Evolutionary conservation across 2,113 vertebrate species (phyloP), one percentile per base, ranked within the genome.

Genomic region (Pteronura brasiliensis): DNA sequence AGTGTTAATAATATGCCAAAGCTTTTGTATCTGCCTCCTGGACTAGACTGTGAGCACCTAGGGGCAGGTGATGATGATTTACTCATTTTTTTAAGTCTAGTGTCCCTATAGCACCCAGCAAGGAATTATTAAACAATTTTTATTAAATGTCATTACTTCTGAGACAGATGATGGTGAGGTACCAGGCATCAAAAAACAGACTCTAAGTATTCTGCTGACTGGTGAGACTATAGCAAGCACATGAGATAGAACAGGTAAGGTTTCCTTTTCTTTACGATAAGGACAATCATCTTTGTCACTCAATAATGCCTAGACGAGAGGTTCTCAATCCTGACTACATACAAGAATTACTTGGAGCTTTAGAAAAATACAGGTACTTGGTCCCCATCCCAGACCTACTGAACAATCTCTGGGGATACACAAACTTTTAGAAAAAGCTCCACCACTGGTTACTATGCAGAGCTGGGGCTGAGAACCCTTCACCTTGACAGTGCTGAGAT

Each of bases 261-360:
- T 89, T 79, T 94, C 65, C 20, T 95, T 90, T 55, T 94, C 79
- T 94, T 90, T 83, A 85, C 81, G 49, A 76, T 90, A 74, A 88
- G 61, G 76, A 90, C 88, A 91, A 88, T 89, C 49, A 77, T 80
- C 71, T 69, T 42, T 82, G 34, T 72, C 61, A 80, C 7, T 91
- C 52, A 92, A 20, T 82, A 65, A 82, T 71, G 59, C 77, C 36
- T 44, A 91, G 29, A 77, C 20, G 44, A 93, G 69, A 55, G 42
- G 49, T 63, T 95, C 90, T 95, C 34, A 77, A 93, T 89, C 29
- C 74, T 86, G 59, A 57, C 76, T 72, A 7, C 42, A 65, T 23
- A 96, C 2, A n/a, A 80, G 61, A 88, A 31, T 90, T 49, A 76
- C 55, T 57, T 85, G 72, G 63, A 95, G 42, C 21, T 93, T 94